These are phyloP conservation scores for Panagrolaimus sp. DNA, from an alignment of 1,140 invertebrate genomes.

Conservation along the genomic window DNA sequence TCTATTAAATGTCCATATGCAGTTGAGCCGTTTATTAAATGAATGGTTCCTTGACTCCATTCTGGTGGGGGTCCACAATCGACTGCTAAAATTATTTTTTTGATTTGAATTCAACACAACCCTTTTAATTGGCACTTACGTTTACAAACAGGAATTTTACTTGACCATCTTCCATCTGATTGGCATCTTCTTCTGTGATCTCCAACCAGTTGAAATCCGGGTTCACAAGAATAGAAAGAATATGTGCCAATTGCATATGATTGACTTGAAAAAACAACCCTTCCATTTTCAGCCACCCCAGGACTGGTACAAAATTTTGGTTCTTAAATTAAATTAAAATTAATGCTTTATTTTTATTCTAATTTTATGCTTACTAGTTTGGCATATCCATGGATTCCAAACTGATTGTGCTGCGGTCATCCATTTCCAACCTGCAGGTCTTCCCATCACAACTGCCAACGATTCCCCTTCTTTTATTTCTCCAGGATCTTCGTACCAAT, in stretches of 20 bases:
- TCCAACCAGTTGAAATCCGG: constrained; percentile 26
- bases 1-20: constrained; percentile 3
- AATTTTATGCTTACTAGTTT: constrained; percentile 26
- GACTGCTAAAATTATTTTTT: not conserved
- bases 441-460: constrained; percentile 32
- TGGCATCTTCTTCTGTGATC: constrained; percentile 23
- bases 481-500: constrained; percentile 22
- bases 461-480: constrained; percentile 28
- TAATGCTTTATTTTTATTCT: not conserved
- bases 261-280: constrained; percentile 39
- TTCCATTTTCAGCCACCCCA: constrained; percentile 31
- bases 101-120: not conserved
- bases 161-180: constrained; percentile 15
- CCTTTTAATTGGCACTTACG: not conserved
- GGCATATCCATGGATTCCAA: constrained; percentile 43
- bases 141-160: constrained; percentile 15
- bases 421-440: constrained; percentile 37
- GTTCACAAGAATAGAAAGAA: constrained; percentile 41
- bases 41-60: not conserved
- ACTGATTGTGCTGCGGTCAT: constrained; percentile 35
- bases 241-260: constrained; percentile 40
- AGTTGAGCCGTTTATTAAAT: not conserved
- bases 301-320: constrained; percentile 44
- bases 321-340: constrained; percentile 28
- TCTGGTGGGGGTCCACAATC: constrained; percentile 3